phyloP scores from a whole-genome alignment of 2,888 invertebrate species.

The Philereme transversata region DNA sequence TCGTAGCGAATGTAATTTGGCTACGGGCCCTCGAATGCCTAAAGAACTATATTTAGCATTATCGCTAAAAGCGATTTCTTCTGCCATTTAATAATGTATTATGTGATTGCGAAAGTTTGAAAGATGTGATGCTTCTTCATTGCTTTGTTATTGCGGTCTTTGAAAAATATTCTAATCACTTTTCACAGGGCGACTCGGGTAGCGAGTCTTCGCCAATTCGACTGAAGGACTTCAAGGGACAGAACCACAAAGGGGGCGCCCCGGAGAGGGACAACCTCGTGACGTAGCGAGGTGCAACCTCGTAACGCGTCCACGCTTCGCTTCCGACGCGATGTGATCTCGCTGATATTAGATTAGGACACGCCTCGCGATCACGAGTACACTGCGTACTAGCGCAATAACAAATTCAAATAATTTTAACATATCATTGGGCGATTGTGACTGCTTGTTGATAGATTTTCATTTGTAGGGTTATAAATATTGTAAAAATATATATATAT shows the following conservation, averaged over 20 bases:
- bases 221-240: slow-evolving; percentile 78
- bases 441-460: slow-evolving; percentile 82
- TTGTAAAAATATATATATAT: slow-evolving; percentile 67
- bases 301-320: slow-evolving; percentile 35
- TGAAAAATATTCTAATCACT: background rate
- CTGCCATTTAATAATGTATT: too few species aligned
- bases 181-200: slow-evolving; percentile 86
- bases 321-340: slow-evolving; percentile 39
- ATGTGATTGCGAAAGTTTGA: too few species aligned
- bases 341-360: slow-evolving; percentile 32
- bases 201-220: slow-evolving; percentile 86
- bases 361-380: slow-evolving; percentile 37
- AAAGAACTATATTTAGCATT: too few species aligned
- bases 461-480: slow-evolving; percentile 79
- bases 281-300: slow-evolving; percentile 52
- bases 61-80: too few species aligned
- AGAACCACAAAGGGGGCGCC: slow-evolving; percentile 71
- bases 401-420: slow-evolving; percentile 78
- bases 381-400: slow-evolving; percentile 72
- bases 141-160: background rate
- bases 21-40: too few species aligned
- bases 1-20: too few species aligned
- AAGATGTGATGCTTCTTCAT: too few species aligned
- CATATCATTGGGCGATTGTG: slow-evolving; percentile 85
- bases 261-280: slow-evolving; percentile 71